Evolutionary conservation across 1,140 invertebrate genomes (phyloP), one percentile per base, ranked within the genome.

Genomic region (Zaprionus lachaisei): DNA sequence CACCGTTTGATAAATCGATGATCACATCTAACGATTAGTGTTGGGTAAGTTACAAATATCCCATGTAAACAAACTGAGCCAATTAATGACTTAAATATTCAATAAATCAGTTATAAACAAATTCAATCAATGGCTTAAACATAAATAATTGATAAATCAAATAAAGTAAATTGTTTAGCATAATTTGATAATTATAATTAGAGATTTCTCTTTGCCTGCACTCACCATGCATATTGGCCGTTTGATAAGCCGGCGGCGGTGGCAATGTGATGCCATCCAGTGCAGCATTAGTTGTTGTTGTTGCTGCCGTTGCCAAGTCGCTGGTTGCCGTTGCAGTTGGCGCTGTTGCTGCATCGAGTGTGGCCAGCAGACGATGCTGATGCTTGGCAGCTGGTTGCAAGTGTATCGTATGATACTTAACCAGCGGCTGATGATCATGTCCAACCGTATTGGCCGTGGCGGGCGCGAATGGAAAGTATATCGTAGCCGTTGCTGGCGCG

Each of bases 381-480:
- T 78, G 80, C 69, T 84, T 90, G 61, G 85, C 64, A 62, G 83
- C 71, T 34, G 91, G 91, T 28, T 91, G 83, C 78, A 92, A 85
- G 77, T 92, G 91, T 80, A 92, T 92, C 60, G 91, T 92, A 54
- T 92, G 91, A 77, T 92, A 92, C 80, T 92, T 92, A 51, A 92
- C 85, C 74, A 92, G 60, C 34, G 90, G 86, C 62, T 91, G 91
- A 26, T 69, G 77, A 31, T 74, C 72, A 47, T 47, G 41, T 38
- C 12, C 37, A 54, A 54, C 58, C 11, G 68, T 76, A 47, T 69
- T 84, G 37, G 77, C 73, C 7, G 80, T 67, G 63, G 91, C 70
- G 17, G 91, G 68, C 26, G 79, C 85, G 47, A 91, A 87, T 57
- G 91, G 91, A 83, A 92, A 92, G 81, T 92, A 92, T 80, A 92